A percentile compares a stretch with the other conserved stretches of the same genome.
phyloP scores from a whole-genome alignment of 2,113 vertebrate genomes.

The Crocuta crocuta region DNA sequence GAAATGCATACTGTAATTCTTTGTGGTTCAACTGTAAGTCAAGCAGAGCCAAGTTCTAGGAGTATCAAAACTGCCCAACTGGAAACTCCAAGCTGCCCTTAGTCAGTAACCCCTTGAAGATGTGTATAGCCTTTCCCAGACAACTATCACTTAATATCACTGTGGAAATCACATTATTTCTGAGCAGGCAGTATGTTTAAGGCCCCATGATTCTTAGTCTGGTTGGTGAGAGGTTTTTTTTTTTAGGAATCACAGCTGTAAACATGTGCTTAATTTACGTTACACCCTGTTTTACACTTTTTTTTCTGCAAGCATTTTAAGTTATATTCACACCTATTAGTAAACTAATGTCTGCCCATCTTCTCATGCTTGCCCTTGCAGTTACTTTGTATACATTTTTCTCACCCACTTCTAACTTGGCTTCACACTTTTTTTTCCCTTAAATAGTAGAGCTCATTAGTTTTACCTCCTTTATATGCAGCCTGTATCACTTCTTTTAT shows the following conservation, averaged over 20 bases:
- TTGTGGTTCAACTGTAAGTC: background rate
- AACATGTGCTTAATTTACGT: constrained; percentile 63
- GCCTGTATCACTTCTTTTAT: background rate
- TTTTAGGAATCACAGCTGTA: constrained; percentile 47
- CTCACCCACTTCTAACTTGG: constrained; percentile 51
- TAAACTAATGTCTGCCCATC: background rate
- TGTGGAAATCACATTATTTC: background rate
- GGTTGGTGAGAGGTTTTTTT: background rate
- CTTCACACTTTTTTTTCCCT: constrained; percentile 57
- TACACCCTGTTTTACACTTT: constrained; percentile 44
- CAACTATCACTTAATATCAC: background rate
- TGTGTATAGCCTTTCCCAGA: background rate
- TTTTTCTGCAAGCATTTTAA: constrained; percentile 20
- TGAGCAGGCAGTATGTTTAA: background rate
- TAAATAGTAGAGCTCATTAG: constrained; percentile 34
- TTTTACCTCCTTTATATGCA: constrained; percentile 54
- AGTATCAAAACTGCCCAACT: background rate
- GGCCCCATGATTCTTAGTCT: background rate
- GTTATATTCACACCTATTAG: constrained; percentile 61
- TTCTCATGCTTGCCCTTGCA: background rate
- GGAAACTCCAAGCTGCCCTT: background rate
- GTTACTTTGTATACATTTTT: constrained; percentile 42
- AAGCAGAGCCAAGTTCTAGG: constrained; percentile 45
- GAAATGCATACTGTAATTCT: background rate
- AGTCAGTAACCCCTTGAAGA: background rate